phyloP scores from a whole-genome alignment of 2,113 vertebrate genomes.

The Psettodes erumei region DNA sequence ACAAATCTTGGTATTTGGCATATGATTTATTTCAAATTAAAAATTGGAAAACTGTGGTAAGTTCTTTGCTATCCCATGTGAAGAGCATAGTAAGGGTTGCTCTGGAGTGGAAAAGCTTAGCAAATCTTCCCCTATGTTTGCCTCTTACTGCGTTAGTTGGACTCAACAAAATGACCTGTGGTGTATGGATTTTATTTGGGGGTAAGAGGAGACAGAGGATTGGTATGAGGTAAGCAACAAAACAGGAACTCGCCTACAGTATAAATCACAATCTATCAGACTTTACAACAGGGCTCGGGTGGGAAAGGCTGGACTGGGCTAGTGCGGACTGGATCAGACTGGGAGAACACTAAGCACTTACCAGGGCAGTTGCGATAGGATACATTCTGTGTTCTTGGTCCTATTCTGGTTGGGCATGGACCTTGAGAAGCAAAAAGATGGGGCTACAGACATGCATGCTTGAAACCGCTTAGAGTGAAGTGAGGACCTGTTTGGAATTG shows the following conservation, averaged over 20 bases:
- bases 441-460: conserved; percentile 77
- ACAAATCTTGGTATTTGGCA: conserved; percentile 67
- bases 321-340: conserved; percentile 67
- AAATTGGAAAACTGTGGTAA: conserved; percentile 30
- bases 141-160: conserved; percentile 37
- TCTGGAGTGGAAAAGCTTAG: conserved; percentile 34
- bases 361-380: conserved; percentile 81
- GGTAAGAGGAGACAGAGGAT: conserved; percentile 50
- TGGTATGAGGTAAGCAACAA: conserved; percentile 53
- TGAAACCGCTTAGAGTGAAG: conserved; percentile 58
- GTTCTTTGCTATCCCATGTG: conserved; percentile 20
- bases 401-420: conserved; percentile 82
- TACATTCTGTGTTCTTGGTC: conserved; percentile 81
- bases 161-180: conserved; percentile 32
- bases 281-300: conserved; percentile 62
- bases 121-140: conserved; percentile 49
- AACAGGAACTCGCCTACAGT: conserved; percentile 43
- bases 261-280: conserved; percentile 53
- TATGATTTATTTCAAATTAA: conserved; percentile 43
- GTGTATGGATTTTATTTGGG: conserved; percentile 37
- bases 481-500: conserved; percentile 43
- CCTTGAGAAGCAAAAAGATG: conserved; percentile 82
- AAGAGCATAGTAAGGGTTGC: conserved; percentile 14
- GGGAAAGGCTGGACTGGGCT: conserved; percentile 69
- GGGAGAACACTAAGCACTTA: conserved; percentile 79